Percentiles rank a stretch among this genome's conserved stretches.
Conservation (phyloP, 2,113 vertebrate species). For the Athene cunicularia region DNA sequence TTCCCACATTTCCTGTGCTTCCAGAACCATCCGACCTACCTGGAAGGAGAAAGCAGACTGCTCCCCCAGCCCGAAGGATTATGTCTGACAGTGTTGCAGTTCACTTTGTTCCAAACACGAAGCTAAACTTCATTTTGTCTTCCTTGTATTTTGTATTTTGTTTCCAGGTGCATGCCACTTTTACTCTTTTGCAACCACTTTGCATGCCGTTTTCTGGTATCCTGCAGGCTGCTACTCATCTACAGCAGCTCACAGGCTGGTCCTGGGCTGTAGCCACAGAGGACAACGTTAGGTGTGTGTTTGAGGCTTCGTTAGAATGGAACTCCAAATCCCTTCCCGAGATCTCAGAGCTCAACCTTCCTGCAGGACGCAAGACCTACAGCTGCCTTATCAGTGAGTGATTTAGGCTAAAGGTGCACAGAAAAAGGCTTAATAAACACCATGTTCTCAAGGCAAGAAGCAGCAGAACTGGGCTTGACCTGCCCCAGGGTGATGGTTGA, state of each 20-base stretch:
- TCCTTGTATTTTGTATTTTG: neutral
- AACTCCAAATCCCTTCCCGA: neutral
- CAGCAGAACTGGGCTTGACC: neutral
- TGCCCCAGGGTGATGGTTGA: neutral
- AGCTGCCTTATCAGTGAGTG: fast-evolving
- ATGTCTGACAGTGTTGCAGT: neutral
- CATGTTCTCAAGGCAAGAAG: neutral
- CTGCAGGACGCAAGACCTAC: neutral
- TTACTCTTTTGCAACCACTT: no score
- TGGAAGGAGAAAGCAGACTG: neutral
- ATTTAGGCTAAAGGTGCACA: neutral
- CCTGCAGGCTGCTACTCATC: neutral
- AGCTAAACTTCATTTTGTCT: neutral
- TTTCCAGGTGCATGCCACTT: neutral
- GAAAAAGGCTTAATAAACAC: neutral
- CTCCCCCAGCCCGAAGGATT: neutral
- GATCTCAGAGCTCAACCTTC: neutral
- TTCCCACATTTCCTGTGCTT: neutral
- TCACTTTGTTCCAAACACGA: neutral
- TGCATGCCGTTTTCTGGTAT: no score
- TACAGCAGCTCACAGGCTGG: neutral
- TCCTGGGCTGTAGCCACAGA: neutral
- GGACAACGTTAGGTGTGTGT: fast-evolving
- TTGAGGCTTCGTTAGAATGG: no score
- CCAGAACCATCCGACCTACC: neutral